Evolutionary conservation across 35 echinoderm and acorn worm species (phyloP).

Genomic region (Heliocidaris erythrogramma): DNA sequence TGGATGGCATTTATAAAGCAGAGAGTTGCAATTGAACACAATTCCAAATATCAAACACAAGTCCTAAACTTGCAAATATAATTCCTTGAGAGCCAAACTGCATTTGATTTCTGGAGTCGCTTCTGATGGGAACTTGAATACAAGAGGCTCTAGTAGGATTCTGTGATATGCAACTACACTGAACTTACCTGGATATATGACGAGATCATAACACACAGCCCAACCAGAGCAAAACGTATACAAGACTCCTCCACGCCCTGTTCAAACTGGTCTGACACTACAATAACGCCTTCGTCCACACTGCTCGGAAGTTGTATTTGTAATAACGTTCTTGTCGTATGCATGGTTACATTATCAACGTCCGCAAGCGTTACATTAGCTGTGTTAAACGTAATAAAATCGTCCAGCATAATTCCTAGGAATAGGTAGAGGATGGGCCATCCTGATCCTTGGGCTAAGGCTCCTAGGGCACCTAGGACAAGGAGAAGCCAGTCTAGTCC

Average conservation of each 20-base stretch:
- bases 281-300: not conserved
- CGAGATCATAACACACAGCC: constrained; percentile 28
- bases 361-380: not conserved
- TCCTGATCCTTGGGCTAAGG: constrained; percentile 10
- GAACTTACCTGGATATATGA: constrained; percentile 45
- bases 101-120: no score
- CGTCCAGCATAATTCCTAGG: constrained; percentile 47
- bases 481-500: constrained; percentile 20
- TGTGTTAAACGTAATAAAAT: constrained; percentile 32
- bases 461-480: not conserved
- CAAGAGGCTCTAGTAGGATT: not conserved
- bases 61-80: no score
- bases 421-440: constrained; percentile 36
- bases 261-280: constrained; percentile 30
- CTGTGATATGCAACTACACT: not conserved
- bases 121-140: no score
- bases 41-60: no score
- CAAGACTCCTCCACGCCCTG: constrained; percentile 22
- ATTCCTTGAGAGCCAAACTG: no score
- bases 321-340: constrained; percentile 43
- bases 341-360: constrained; percentile 14
- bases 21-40: no score
- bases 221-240: constrained; percentile 43
- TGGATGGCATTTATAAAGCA: no score
- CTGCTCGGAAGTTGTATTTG: not conserved